A percentile compares a stretch with the other conserved stretches of the same genome.
phyloP scores from a whole-genome alignment of 2,888 invertebrate genomes.

The Parnassius orleans region DNA sequence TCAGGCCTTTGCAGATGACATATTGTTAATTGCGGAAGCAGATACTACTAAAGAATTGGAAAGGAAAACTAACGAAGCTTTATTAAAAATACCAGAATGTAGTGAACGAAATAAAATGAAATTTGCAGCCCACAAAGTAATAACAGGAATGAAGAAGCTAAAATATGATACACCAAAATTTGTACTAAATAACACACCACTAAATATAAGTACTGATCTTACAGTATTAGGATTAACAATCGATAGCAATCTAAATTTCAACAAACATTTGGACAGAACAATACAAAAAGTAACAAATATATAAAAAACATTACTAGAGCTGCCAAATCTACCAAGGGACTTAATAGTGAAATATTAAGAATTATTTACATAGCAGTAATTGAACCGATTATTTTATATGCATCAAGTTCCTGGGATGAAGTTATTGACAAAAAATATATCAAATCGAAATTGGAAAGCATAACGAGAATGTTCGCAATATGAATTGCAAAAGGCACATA shows the following conservation, averaged over 20 bases:
- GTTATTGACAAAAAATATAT: not conserved
- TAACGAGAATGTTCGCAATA: constrained; percentile 3
- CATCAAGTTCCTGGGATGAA: not conserved
- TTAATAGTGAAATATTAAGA: not conserved
- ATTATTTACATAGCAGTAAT: not conserved
- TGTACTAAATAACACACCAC: not conserved
- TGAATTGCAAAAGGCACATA: not conserved
- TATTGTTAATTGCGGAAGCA: too few relatives aligned
- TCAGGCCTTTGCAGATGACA: too few relatives aligned
- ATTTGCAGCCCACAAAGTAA: constrained; percentile 2
- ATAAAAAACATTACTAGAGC: constrained; percentile 3
- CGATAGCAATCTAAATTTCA: not conserved
- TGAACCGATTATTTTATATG: not conserved
- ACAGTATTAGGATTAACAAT: constrained; percentile 3
- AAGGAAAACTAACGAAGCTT: not conserved
- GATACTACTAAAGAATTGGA: not conserved
- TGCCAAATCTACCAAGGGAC: not conserved
- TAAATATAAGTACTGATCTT: not conserved
- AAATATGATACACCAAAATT: not conserved
- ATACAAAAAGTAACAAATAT: not conserved
- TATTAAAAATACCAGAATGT: not conserved
- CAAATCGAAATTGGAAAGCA: not conserved
- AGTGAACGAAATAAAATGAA: constrained; percentile 2
- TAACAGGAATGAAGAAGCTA: not conserved
- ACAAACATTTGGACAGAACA: not conserved